These are phyloP conservation scores for Gymnothorax reevesii DNA, from an alignment of 2,797 vertebrate species.

Conservation along the genomic window DNA sequence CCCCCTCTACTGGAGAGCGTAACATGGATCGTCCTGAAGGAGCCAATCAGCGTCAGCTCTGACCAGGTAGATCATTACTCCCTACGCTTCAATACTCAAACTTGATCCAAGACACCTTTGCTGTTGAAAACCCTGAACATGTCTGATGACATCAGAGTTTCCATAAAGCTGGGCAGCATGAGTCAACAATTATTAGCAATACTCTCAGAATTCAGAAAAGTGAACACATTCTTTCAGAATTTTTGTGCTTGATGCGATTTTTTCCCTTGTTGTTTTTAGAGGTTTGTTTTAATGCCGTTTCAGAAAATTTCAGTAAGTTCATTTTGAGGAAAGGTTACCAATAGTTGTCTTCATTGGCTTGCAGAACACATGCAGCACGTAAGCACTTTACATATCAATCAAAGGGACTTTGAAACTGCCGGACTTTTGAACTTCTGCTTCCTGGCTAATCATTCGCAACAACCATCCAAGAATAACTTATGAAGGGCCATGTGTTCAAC, in stretches of 20 bases:
- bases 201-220: neutral
- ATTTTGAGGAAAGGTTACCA: neutral
- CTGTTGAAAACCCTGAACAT: neutral
- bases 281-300: too few relatives aligned
- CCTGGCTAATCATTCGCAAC: neutral
- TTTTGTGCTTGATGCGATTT: neutral
- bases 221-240: neutral
- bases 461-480: neutral
- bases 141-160: neutral
- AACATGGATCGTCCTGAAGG: conserved; percentile 91
- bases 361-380: neutral
- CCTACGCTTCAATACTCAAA: neutral
- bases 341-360: neutral
- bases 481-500: neutral
- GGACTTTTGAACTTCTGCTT: neutral
- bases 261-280: too few relatives aligned
- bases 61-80: conserved; percentile 74
- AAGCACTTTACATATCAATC: neutral
- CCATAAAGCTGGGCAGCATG: neutral
- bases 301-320: neutral
- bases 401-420: neutral
- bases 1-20: conserved; percentile 94
- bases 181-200: neutral
- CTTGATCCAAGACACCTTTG: neutral
- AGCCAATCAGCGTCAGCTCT: conserved; percentile 83